Evolutionary conservation across 2,888 invertebrate species (phyloP), one percentile per base, ranked within the genome.

Genomic region (Disparrhopalites patrizii): DNA sequence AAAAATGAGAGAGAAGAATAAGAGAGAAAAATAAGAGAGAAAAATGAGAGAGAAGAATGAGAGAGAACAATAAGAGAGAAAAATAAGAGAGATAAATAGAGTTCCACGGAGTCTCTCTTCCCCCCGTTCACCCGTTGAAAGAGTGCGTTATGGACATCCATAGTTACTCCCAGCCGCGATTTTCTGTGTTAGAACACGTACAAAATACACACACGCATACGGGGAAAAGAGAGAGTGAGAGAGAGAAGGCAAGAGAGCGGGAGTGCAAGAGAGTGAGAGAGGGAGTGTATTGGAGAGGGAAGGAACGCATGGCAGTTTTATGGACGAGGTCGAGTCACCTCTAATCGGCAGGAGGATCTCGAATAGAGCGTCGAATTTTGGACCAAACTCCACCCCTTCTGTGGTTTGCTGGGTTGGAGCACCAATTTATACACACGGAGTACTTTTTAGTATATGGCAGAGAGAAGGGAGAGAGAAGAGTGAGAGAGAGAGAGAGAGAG

Each of bases 341-440:
- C 72, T 71, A 73, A 72, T 73, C 73, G 71, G 68, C 69, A 68
- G 68, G 69, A 69, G 73, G 68, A 72, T 72, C 72, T 74, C 70
- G 70, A 74, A 71, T 72, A 65, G 70, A 65, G 65, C 55, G 50
- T 57, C 65, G 58, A 40, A 50, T 57, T 33, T 36, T 23, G 64
- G 27, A 20, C 28, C 30, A 38, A 40, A 58, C 54, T 55, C 55
- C 63, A 30, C 58, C 58, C 51, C 36, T 28, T 62, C 31, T 65
- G 65, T 65, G 58, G 65, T 58, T 65, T 65, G 40, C 62, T 54
- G 20, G 31, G 33, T 20, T n/a, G 27, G 51, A 36, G 51, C 30
- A 33, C 61, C 61, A 61, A 61, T 33, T 51, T 51, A 51, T 47
- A 47, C 36, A 31, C 23, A 40, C 28, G 27, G 52, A 30, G 30